phyloP scores from a whole-genome alignment of 2,888 invertebrate genomes.

The Athrips mouffetella region DNA sequence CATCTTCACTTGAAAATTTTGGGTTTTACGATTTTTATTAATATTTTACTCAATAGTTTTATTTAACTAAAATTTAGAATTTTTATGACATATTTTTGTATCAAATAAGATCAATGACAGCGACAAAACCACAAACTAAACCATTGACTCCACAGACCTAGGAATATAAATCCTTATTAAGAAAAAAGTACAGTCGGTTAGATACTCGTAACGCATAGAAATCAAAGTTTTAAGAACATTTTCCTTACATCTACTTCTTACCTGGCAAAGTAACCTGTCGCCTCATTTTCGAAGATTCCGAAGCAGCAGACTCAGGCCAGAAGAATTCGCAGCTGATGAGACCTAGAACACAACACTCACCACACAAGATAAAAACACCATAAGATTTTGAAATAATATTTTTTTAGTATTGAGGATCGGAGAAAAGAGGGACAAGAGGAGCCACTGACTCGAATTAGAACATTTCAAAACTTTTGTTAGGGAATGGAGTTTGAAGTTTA shows the following conservation, averaged over 20 bases:
- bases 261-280: slow-evolving; percentile 65
- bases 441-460: slow-evolving; percentile 13
- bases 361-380: slow-evolving; percentile 52
- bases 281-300: slow-evolving; percentile 44
- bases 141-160: no score
- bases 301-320: slow-evolving; percentile 40
- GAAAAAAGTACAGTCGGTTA: no score
- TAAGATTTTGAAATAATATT: slow-evolving; percentile 28
- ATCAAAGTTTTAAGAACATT: background rate
- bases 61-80: background rate
- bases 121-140: no score
- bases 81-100: background rate
- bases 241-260: slow-evolving; percentile 27
- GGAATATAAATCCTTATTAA: no score
- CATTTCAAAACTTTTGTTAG: slow-evolving; percentile 28
- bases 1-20: no score
- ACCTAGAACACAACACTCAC: slow-evolving; percentile 57
- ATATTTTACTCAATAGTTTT: background rate
- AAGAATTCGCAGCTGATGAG: slow-evolving; percentile 53
- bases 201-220: background rate
- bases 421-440: background rate
- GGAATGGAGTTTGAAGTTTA: slow-evolving; percentile 46
- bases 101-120: background rate
- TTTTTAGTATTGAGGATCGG: background rate
- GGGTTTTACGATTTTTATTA: background rate